Conservation (phyloP, 2,113 vertebrate species). For the Eolophus roseicapilla region DNA sequence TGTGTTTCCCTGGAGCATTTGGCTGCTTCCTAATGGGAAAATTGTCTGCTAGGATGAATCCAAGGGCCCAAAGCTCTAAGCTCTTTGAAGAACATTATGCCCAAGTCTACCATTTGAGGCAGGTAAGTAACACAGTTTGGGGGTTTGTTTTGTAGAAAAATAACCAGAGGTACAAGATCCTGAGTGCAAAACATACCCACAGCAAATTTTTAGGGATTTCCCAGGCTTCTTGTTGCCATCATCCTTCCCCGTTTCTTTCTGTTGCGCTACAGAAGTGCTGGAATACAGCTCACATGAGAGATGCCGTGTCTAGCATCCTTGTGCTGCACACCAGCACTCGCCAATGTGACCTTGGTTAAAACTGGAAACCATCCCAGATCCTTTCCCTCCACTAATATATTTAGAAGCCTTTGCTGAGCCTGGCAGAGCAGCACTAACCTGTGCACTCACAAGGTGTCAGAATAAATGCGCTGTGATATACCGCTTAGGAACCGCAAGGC, state of each 20-base stretch:
- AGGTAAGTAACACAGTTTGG: neutral
- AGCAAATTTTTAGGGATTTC: neutral
- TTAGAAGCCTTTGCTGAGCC: constrained; percentile 52
- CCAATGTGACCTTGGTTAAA: constrained; percentile 57
- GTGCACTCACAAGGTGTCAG: neutral
- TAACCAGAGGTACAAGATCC: neutral
- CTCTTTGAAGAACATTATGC: constrained; percentile 4
- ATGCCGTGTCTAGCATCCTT: neutral
- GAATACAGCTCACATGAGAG: neutral
- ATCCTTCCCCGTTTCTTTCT: neutral
- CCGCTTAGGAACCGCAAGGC: neutral
- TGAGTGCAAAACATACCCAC: neutral
- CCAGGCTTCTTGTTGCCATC: neutral
- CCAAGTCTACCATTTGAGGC: neutral
- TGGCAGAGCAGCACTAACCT: constrained; percentile 43
- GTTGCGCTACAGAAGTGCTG: neutral
- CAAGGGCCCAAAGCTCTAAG: constrained; percentile 24
- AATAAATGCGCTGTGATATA: constrained; percentile 12
- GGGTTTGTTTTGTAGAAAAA: neutral
- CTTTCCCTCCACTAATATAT: constrained; percentile 35
- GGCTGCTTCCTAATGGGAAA: constrained; percentile 56
- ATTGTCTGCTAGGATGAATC: constrained; percentile 14
- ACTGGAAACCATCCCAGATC: constrained; percentile 60
- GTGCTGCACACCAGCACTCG: neutral
- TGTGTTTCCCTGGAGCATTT: constrained; percentile 57